A percentile compares a stretch with the other conserved stretches of the same genome.
phyloP scores from a whole-genome alignment of 2,797 vertebrate genomes.

The Sebastes wilsoni region DNA sequence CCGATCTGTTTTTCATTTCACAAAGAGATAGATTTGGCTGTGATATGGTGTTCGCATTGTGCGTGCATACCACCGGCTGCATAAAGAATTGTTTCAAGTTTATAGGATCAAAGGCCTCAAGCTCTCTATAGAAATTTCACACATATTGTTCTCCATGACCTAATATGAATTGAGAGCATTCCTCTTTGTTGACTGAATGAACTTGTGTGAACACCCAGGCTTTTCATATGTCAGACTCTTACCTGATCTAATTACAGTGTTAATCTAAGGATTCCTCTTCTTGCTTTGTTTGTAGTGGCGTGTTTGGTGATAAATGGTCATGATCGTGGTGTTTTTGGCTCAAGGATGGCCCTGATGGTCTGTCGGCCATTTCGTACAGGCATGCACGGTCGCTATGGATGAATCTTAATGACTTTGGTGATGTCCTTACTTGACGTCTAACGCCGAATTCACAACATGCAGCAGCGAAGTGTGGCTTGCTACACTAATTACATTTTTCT shows the following conservation, averaged over 20 bases:
- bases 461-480: too few relatives aligned
- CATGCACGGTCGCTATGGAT: neutral
- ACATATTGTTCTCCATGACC: neutral
- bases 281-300: neutral
- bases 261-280: neutral
- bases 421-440: neutral
- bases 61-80: neutral
- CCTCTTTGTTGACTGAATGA: neutral
- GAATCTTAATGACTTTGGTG: neutral
- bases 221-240: neutral
- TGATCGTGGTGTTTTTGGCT: neutral
- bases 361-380: neutral
- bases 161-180: neutral
- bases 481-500: too few relatives aligned
- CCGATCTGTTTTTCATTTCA: slow-evolving; percentile 51
- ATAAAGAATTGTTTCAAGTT: neutral
- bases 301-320: neutral
- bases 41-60: neutral
- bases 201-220: neutral
- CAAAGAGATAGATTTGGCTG: slow-evolving; percentile 9
- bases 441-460: too few relatives aligned
- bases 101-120: neutral
- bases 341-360: neutral
- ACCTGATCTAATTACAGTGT: neutral
- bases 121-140: neutral